A percentile compares a stretch with the other conserved stretches of the same genome.
These are phyloP conservation scores for Acanthurus leucopareius DNA, from an alignment of 2,797 vertebrate genomes.

Conservation along the genomic window DNA sequence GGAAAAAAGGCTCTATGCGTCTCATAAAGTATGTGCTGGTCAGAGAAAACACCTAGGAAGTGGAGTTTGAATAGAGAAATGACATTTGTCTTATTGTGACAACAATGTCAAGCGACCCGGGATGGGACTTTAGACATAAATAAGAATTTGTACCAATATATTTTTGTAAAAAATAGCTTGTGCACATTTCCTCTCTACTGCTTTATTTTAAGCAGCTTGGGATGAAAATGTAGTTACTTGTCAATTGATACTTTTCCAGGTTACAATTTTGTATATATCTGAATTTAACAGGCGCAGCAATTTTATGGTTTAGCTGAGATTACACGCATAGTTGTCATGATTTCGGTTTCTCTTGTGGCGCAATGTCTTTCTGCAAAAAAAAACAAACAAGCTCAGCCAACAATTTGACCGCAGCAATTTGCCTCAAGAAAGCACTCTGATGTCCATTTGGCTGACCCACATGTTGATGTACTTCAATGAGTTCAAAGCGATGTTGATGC, in stretches of 20 bases:
- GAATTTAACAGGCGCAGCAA: background rate
- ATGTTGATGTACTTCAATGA: constrained; percentile 50
- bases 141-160: background rate
- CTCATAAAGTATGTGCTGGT: constrained; percentile 82
- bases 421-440: constrained; percentile 46
- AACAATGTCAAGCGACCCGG: background rate
- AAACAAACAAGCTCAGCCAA: constrained; percentile 6
- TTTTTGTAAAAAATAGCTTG: constrained; percentile 20
- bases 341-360: constrained; percentile 43
- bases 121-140: constrained; percentile 3
- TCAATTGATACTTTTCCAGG: constrained; percentile 9
- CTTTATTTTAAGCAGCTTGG: constrained; percentile 22
- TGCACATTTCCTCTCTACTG: no score
- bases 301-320: constrained; percentile 13
- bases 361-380: constrained; percentile 8
- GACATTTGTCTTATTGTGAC: constrained; percentile 11
- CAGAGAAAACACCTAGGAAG: constrained; percentile 78
- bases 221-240: background rate
- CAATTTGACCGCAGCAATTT: constrained; percentile 25
- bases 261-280: constrained; percentile 5
- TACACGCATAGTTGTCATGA: constrained; percentile 18
- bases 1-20: constrained; percentile 79
- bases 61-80: background rate
- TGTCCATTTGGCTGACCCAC: constrained; percentile 48
- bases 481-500: constrained; percentile 50